Conservation (phyloP, 2,888 invertebrate species). For the Abrostola tripartita region DNA sequence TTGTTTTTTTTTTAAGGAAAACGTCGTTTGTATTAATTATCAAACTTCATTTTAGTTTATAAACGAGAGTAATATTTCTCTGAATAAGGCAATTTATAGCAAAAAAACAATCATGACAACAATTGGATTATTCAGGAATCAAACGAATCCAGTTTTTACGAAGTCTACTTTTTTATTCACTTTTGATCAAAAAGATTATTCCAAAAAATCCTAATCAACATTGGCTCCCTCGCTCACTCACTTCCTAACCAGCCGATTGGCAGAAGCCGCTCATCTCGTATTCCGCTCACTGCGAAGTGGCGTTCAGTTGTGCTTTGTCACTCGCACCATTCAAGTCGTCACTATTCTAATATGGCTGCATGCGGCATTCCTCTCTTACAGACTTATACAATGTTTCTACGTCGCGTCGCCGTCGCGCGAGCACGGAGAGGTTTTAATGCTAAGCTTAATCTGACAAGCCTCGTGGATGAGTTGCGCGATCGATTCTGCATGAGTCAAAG, state of each 20-base stretch:
- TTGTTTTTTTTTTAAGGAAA: too few relatives aligned
- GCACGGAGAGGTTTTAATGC: not conserved
- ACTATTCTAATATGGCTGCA: constrained; percentile 26
- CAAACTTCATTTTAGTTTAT: too few relatives aligned
- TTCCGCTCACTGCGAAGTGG: constrained; percentile 25
- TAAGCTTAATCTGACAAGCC: not conserved
- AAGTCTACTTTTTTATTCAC: not conserved
- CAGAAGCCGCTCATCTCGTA: constrained; percentile 32
- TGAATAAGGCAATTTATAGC: too few relatives aligned
- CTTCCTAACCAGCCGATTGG: constrained; percentile 4
- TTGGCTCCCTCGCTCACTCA: constrained; percentile 9
- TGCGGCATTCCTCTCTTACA: constrained; percentile 20
- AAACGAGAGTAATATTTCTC: too few relatives aligned
- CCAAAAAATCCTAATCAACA: constrained; percentile 11
- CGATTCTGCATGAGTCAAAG: not conserved
- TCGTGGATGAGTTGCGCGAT: not conserved
- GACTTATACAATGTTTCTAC: constrained; percentile 32
- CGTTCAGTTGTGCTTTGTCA: constrained; percentile 42
- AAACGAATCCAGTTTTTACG: not conserved
- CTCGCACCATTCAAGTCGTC: constrained; percentile 28
- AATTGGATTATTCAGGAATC: too few relatives aligned
- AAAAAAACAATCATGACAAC: too few relatives aligned
- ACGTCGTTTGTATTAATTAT: too few relatives aligned
- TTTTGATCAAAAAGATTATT: not conserved
- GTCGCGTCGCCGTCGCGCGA: constrained; percentile 8